These are phyloP conservation scores for Clarias macrocephalus DNA, from an alignment of 2,113 vertebrate genomes.

Conservation along the genomic window DNA sequence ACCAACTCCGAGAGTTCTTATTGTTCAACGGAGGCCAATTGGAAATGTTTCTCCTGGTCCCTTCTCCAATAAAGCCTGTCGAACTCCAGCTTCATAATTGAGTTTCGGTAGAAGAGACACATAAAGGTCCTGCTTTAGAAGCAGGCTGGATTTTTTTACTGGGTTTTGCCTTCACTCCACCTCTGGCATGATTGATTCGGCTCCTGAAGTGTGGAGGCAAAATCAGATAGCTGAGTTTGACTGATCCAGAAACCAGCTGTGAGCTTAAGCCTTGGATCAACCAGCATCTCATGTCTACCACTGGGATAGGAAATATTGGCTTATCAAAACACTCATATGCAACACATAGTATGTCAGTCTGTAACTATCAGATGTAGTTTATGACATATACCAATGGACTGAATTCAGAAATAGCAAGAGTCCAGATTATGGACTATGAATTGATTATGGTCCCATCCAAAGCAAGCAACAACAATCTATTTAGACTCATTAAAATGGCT, in stretches of 20 bases:
- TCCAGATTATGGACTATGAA: no score
- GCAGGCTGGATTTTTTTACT: slow-evolving; percentile 22
- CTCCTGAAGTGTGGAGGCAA: slow-evolving; percentile 22
- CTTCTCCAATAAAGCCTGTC: slow-evolving; percentile 41
- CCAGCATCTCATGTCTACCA: not conserved
- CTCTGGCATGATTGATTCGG: slow-evolving; percentile 45
- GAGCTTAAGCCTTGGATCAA: not conserved
- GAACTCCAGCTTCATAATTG: slow-evolving; percentile 45
- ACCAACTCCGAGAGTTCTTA: not conserved
- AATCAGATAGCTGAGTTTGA: slow-evolving; percentile 39
- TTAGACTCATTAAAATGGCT: not conserved
- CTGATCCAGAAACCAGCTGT: slow-evolving; percentile 39
- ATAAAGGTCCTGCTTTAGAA: slow-evolving; percentile 33
- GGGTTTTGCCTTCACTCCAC: slow-evolving; percentile 37
- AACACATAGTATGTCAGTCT: not conserved
- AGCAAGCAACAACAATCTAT: not conserved
- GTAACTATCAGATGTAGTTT: not conserved
- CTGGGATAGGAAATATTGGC: not conserved
- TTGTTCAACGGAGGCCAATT: slow-evolving; percentile 38
- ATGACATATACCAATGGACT: not conserved
- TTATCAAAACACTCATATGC: not conserved
- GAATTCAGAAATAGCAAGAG: not conserved
- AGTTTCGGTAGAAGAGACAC: slow-evolving; percentile 44
- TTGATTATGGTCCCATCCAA: not conserved
- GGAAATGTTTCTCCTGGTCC: slow-evolving; percentile 46